Percentiles rank a stretch among this genome's conserved stretches.
Evolutionary conservation across 2,888 invertebrate species (phyloP).

Genomic region (Helleia helle): DNA sequence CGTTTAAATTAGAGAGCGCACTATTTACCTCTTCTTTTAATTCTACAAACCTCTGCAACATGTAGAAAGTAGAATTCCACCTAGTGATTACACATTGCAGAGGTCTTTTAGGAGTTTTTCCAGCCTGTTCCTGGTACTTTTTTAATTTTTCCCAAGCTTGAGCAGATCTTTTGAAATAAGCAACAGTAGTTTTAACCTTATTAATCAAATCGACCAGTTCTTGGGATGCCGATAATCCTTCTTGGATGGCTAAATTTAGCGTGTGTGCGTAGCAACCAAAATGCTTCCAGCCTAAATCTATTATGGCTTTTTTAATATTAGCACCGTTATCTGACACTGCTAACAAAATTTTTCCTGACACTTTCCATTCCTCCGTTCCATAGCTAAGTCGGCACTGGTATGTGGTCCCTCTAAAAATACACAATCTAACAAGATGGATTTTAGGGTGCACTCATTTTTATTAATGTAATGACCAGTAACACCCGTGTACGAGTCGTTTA

Average conservation of each 20-base stretch:
- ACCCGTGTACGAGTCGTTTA: too few relatives aligned
- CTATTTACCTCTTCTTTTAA: constrained; percentile 15
- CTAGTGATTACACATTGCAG: constrained; percentile 13
- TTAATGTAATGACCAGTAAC: too few relatives aligned
- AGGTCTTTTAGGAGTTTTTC: constrained; percentile 12
- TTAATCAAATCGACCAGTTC: too few relatives aligned
- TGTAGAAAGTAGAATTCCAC: constrained; percentile 17
- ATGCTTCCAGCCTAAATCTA: constrained; percentile 14
- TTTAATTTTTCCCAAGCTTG: constrained; percentile 12
- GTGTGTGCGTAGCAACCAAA: constrained; percentile 12
- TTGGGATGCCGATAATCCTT: too few relatives aligned
- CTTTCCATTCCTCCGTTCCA: too few relatives aligned
- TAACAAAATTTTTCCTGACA: constrained; percentile 1
- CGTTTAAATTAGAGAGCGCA: constrained; percentile 13
- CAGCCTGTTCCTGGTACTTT: constrained; percentile 10
- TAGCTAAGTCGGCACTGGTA: constrained; percentile 1
- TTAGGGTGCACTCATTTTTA: background rate
- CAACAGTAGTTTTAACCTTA: too few relatives aligned
- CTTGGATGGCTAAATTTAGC: background rate
- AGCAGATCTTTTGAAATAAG: constrained; percentile 11
- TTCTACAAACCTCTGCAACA: constrained; percentile 14
- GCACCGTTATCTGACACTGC: constrained; percentile 4
- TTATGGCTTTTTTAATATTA: constrained; percentile 8
- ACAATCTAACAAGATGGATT: background rate
- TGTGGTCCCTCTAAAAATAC: background rate